These are phyloP conservation scores for Sebastes vulpes DNA, from an alignment of 2,797 vertebrate species.

Conservation along the genomic window DNA sequence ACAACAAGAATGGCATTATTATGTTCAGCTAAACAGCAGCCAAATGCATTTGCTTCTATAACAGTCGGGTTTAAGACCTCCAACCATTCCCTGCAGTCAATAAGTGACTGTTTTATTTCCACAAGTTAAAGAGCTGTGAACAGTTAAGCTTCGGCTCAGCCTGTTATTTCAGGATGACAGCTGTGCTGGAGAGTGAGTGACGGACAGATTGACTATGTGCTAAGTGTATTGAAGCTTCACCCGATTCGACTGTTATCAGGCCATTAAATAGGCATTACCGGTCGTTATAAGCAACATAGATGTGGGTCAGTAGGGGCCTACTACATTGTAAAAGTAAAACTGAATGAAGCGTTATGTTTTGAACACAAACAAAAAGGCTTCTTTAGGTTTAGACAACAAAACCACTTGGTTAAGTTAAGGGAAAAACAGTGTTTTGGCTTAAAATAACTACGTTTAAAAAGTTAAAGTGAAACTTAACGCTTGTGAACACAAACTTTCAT, in stretches of 20 bases:
- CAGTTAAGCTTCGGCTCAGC: slow-evolving; percentile 1
- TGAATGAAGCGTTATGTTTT: too few relatives aligned
- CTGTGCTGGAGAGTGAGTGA: slow-evolving; percentile 32
- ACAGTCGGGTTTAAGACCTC: not conserved
- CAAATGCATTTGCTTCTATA: slow-evolving; percentile 11
- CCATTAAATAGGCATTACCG: too few relatives aligned
- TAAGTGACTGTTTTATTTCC: slow-evolving; percentile 10
- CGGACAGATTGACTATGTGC: slow-evolving; percentile 26
- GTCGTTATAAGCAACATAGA: too few relatives aligned
- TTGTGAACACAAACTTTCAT: too few relatives aligned
- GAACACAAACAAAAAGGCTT: too few relatives aligned
- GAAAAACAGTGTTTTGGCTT: too few relatives aligned
- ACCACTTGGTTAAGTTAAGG: too few relatives aligned
- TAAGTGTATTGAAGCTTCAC: not conserved
- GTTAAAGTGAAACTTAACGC: too few relatives aligned
- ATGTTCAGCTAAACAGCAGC: slow-evolving; percentile 26
- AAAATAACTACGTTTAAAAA: too few relatives aligned
- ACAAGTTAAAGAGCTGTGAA: slow-evolving; percentile 2
- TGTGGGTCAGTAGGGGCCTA: too few relatives aligned
- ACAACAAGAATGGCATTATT: slow-evolving; percentile 39
- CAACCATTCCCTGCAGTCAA: not conserved
- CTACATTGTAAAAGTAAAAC: too few relatives aligned
- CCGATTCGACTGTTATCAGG: too few relatives aligned
- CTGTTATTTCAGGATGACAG: slow-evolving; percentile 45
- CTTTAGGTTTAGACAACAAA: not conserved